Conservation (phyloP, 2,113 vertebrate genomes). For the Nansenia antarctica region DNA sequence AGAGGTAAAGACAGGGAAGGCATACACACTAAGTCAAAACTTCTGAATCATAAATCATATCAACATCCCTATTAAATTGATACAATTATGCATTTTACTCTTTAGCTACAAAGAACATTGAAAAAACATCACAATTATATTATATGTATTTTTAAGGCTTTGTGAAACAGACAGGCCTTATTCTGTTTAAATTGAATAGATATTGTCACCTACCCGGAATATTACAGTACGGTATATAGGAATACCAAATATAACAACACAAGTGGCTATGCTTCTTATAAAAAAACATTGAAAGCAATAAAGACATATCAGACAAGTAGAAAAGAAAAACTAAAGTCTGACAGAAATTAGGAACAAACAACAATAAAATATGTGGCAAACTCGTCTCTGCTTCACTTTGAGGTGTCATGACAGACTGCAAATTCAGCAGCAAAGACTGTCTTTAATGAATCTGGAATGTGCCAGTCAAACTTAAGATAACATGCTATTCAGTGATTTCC, state of each 20-base stretch:
- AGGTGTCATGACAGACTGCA: conserved; percentile 9
- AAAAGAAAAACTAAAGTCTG: conserved; percentile 18
- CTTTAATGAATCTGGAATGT: too few species aligned
- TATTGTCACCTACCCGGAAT: conserved; percentile 61
- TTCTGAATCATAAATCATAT: conserved; percentile 74
- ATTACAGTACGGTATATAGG: conserved; percentile 38
- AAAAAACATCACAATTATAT: conserved; percentile 68
- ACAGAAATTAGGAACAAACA: conserved; percentile 42
- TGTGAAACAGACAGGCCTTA: conserved; percentile 81
- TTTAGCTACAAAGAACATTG: conserved; percentile 64
- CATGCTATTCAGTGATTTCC: too few species aligned
- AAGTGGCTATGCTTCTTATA: conserved; percentile 43
- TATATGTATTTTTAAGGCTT: conserved; percentile 86
- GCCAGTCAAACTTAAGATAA: too few species aligned
- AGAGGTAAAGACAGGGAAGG: conserved; percentile 63
- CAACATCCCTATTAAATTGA: conserved; percentile 81
- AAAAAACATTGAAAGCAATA: conserved; percentile 24
- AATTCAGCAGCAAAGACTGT: neutral
- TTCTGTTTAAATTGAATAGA: conserved; percentile 88
- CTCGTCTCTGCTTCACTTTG: neutral
- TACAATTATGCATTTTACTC: conserved; percentile 78
- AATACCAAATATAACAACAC: conserved; percentile 44
- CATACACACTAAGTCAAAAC: too few species aligned
- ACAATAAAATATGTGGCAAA: conserved; percentile 13
- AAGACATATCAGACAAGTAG: conserved; percentile 24